Conservation (phyloP, 2,797 vertebrate species). For the Hippocampus kuda region DNA sequence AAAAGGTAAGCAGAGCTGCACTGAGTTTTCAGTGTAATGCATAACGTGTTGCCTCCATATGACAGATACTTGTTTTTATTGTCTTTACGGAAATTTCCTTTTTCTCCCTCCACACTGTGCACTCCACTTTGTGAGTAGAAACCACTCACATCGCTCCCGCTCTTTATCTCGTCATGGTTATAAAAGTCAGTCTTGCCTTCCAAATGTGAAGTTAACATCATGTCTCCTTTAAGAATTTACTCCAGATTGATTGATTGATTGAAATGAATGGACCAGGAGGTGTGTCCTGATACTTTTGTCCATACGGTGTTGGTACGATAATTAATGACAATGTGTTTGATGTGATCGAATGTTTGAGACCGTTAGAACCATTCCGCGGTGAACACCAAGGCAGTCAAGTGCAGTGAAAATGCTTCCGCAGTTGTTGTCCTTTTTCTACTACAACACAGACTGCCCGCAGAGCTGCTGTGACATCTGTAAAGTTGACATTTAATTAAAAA, state of each 20-base stretch:
- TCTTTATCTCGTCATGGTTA: not conserved
- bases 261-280: not conserved
- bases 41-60: not conserved
- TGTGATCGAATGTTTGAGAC: too few relatives aligned
- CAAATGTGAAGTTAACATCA: not conserved
- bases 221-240: not conserved
- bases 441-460: too few relatives aligned
- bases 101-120: not conserved
- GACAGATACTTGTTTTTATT: not conserved
- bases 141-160: too few relatives aligned
- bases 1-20: not conserved
- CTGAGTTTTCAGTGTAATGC: not conserved
- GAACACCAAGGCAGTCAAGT: too few relatives aligned
- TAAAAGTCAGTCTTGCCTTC: not conserved
- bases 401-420: too few relatives aligned
- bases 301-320: too few relatives aligned
- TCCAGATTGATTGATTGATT: not conserved
- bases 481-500: too few relatives aligned
- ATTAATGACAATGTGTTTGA: too few relatives aligned
- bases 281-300: not conserved
- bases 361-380: too few relatives aligned
- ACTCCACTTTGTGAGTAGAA: too few relatives aligned
- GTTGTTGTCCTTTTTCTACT: too few relatives aligned
- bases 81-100: not conserved
- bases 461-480: too few relatives aligned